A percentile compares a stretch with the other conserved stretches of the same genome.
Conservation (phyloP, 64 coral and sea anemone species). For the Astreopora myriophthalma region DNA sequence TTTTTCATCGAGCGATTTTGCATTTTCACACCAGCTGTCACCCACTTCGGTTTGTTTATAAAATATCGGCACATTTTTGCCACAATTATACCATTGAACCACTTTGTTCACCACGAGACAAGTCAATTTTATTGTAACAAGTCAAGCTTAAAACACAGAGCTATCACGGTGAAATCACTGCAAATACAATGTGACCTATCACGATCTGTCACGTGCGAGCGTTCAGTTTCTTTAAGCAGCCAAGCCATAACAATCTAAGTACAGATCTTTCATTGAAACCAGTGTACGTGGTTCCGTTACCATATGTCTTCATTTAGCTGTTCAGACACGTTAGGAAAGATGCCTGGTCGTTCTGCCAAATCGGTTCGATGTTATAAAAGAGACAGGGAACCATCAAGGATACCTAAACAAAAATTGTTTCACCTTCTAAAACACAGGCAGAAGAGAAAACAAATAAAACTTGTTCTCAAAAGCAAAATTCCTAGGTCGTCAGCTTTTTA, state of each 20-base stretch:
- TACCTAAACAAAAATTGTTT: conserved; percentile 65
- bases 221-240: not conserved
- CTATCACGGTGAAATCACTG: conserved; percentile 52
- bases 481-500: conserved; percentile 58
- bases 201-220: conserved; percentile 24
- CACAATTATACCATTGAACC: conserved; percentile 56
- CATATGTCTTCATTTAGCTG: no score
- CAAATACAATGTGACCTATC: conserved; percentile 29
- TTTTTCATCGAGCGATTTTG: conserved; percentile 39
- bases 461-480: conserved; percentile 18
- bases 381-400: conserved; percentile 49
- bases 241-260: not conserved
- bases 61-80: conserved; percentile 45
- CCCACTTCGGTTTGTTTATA: conserved; percentile 57
- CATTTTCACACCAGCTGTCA: conserved; percentile 72
- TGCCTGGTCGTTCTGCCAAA: conserved; percentile 30
- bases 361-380: conserved; percentile 17
- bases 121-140: conserved; percentile 54
- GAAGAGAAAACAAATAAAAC: conserved; percentile 57
- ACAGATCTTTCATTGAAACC: conserved; percentile 10
- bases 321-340: no score
- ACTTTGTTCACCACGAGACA: conserved; percentile 56
- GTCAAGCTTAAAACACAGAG: conserved; percentile 41
- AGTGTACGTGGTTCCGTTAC: not conserved
- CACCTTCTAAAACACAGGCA: conserved; percentile 54